Evolutionary conservation across 1,140 invertebrate species (phyloP).

Genomic region (Pissodes strobi): DNA sequence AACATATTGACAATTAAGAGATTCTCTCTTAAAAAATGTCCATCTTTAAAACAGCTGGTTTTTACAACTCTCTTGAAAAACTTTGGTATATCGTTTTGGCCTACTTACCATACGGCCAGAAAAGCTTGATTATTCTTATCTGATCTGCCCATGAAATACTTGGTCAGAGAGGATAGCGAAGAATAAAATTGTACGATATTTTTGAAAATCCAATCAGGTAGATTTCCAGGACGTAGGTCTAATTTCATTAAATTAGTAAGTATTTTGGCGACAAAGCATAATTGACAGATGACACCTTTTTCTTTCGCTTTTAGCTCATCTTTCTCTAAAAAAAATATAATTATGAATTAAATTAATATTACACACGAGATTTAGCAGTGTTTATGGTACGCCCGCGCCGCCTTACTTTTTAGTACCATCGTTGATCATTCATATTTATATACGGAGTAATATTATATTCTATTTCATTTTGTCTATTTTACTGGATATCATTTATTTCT

Average conservation of each 20-base stretch:
- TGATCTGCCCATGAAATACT: slow-evolving; percentile 59
- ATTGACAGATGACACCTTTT: slow-evolving; percentile 56
- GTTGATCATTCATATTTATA: too few species aligned
- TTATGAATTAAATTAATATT: background rate
- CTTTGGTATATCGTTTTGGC: too few species aligned
- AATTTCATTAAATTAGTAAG: slow-evolving; percentile 54
- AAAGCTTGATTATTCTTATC: slow-evolving; percentile 56
- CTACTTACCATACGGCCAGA: slow-evolving; percentile 59
- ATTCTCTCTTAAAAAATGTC: too few species aligned
- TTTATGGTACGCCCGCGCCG: background rate
- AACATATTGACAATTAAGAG: too few species aligned
- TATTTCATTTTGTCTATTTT: too few species aligned
- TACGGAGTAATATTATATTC: too few species aligned
- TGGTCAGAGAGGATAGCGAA: slow-evolving; percentile 56
- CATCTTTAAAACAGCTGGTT: too few species aligned
- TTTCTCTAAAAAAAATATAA: slow-evolving; percentile 36
- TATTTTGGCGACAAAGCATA: slow-evolving; percentile 56
- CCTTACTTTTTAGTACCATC: too few species aligned
- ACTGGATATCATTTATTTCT: too few species aligned
- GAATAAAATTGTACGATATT: slow-evolving; percentile 58
- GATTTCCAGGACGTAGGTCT: slow-evolving; percentile 50
- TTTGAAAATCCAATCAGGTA: slow-evolving; percentile 57
- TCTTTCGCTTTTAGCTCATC: slow-evolving; percentile 57
- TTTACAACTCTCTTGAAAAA: too few species aligned
- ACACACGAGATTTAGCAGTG: background rate